Evolutionary conservation across 2,113 vertebrate genomes (phyloP), one percentile per base, ranked within the genome.

Genomic region (Xenus cinereus): DNA sequence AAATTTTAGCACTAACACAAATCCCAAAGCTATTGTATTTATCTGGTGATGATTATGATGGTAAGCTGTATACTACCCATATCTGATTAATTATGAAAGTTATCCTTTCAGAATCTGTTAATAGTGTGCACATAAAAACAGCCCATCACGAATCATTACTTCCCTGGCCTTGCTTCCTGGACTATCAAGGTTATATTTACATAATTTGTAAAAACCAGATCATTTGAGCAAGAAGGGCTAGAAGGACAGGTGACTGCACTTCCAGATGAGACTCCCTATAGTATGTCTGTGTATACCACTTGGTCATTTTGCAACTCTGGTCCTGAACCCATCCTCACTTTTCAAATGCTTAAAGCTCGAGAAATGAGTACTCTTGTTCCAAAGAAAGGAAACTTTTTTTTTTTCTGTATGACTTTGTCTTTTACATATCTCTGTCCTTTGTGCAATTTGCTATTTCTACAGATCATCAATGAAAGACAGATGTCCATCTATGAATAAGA

Each of bases 361-460:
- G 82, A 96, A 96, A 96, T 76, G 67, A 96, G 48, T 87, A 89
- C 14, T 64, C 62, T 39, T 72, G 45, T 95, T 95, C 77, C 89
- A 80, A 89, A 76, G 81, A 96, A 94, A 93, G 30, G 24, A 87
- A 92, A 17, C 9, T 10, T 5, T 23, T 32, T 35, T 67, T 73
- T 76, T 75, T 86, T 76, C 87, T 75, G 26, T 82, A 92, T 82
- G 66, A 89, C 87, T 93, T 77, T 48, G 30, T 32, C n/a, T 78
- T 64, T 41, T 26, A 60, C 30, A 0, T 33, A 73, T 95, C 50
- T 91, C 48, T 79, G 12, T 20, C 30, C 33, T 57, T 75, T 74
- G 33, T 19, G 32, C 26, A 79, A 72, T 73, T 64, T 87, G 45
- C 21, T 63, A 8, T 68, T 89, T 95, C 66, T 95, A 85, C 74